Conservation (phyloP, 2,888 invertebrate species). For the Lissocephala sabroskyi region DNA sequence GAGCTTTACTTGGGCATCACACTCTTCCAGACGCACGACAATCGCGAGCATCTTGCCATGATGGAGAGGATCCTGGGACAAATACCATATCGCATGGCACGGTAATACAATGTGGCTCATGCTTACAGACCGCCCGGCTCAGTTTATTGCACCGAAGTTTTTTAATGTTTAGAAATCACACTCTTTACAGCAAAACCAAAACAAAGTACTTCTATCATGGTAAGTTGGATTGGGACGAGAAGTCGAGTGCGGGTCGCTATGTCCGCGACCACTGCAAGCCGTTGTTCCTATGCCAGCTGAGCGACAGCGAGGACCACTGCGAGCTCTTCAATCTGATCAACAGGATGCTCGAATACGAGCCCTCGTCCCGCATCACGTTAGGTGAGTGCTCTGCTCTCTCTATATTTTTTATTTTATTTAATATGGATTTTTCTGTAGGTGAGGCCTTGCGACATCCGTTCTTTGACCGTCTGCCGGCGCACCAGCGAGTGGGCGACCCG, state of each 20-base stretch:
- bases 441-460: slow-evolving; percentile 95
- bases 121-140: slow-evolving; percentile 55
- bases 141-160: slow-evolving; percentile 67
- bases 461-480: slow-evolving; percentile 88
- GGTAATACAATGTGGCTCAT: slow-evolving; percentile 77
- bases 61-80: slow-evolving; percentile 99
- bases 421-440: too few species aligned
- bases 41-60: slow-evolving; percentile 99
- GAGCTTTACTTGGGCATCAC: slow-evolving; percentile 98
- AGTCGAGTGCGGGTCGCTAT: slow-evolving; percentile 96
- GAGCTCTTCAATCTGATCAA: slow-evolving; percentile 95
- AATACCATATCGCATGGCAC: slow-evolving; percentile 84
- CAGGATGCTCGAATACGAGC: slow-evolving; percentile 98
- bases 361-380: slow-evolving; percentile 89
- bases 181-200: slow-evolving; percentile 85
- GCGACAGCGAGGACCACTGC: slow-evolving; percentile 91
- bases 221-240: slow-evolving; percentile 98
- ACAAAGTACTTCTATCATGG: slow-evolving; percentile 99
- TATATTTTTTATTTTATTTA: too few species aligned
- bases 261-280: slow-evolving; percentile 99
- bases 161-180: slow-evolving; percentile 71
- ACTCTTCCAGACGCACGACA: slow-evolving; percentile 99
- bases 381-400: slow-evolving; percentile 56
- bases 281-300: slow-evolving; percentile 91
- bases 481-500: slow-evolving; percentile 80